Percentiles rank a stretch among this genome's conserved stretches.
These are phyloP conservation scores for Actinia equina DNA, from an alignment of 64 coral and sea anemone genomes.

Conservation along the genomic window DNA sequence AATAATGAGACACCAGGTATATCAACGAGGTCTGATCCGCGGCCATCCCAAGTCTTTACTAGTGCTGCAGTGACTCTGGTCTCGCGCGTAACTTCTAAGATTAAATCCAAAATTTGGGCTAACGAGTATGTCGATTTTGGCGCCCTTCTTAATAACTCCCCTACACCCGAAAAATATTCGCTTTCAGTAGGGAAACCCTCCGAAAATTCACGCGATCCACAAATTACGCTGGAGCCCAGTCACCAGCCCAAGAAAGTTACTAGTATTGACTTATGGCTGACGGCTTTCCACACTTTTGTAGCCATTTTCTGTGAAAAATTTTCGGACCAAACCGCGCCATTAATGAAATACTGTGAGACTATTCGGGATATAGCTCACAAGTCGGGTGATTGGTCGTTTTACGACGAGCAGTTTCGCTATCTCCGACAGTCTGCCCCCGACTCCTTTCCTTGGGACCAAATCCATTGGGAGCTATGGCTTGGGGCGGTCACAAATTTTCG, in stretches of 20 bases:
- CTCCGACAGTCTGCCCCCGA: conserved; percentile 16
- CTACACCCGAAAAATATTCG: background rate
- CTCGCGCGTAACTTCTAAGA: background rate
- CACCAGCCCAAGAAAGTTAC: conserved; percentile 10
- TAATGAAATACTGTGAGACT: conserved; percentile 50
- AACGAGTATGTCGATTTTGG: conserved; percentile 23
- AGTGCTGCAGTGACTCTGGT: conserved; percentile 19
- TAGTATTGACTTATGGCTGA: conserved; percentile 2
- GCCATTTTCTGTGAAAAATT: conserved; percentile 23
- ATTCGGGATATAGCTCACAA: conserved; percentile 17
- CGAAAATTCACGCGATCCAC: background rate
- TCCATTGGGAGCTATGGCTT: conserved; percentile 48
- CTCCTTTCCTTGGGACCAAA: conserved; percentile 31
- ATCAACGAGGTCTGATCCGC: no score
- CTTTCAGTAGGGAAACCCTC: background rate
- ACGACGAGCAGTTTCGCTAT: conserved; percentile 29
- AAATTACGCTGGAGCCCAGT: conserved; percentile 8
- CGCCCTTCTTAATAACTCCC: background rate
- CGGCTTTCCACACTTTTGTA: conserved; percentile 47
- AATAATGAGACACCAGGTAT: no score
- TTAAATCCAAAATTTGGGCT: conserved; percentile 49
- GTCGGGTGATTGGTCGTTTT: conserved; percentile 29
- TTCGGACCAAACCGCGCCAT: background rate
- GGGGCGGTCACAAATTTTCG: conserved; percentile 1
- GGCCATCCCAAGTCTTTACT: conserved; percentile 13